phyloP scores from a whole-genome alignment of 2,888 invertebrate genomes.

The Polyploca ridens region DNA sequence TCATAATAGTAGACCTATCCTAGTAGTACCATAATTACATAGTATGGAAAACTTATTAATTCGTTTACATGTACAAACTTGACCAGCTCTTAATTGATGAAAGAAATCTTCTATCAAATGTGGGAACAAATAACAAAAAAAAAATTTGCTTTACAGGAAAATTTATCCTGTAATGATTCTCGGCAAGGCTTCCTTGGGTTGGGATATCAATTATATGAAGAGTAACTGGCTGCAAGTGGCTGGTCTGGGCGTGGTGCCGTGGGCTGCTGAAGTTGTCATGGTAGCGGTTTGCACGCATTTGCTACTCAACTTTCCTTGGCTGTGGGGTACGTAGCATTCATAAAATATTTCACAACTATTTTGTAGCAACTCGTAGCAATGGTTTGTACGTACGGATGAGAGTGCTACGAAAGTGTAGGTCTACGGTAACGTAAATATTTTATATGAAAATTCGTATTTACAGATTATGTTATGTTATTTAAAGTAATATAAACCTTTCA shows the following conservation, averaged over 20 bases:
- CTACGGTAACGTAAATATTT: too few species aligned
- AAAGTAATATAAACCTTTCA: too few species aligned
- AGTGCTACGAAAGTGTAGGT: background rate
- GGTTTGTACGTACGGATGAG: background rate
- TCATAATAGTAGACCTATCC: too few species aligned
- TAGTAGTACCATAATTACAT: too few species aligned
- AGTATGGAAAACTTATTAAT: too few species aligned
- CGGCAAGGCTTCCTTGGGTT: constrained; percentile 72
- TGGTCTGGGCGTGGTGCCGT: constrained; percentile 67
- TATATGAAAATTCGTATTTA: too few species aligned
- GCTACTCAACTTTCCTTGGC: constrained; percentile 68
- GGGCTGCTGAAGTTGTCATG: constrained; percentile 64
- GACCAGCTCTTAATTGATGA: too few species aligned
- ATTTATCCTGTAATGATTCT: constrained; percentile 75
- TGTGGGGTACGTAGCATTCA: constrained; percentile 63
- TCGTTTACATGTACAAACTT: too few species aligned
- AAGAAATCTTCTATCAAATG: too few species aligned
- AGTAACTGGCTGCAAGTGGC: constrained; percentile 63
- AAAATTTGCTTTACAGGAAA: constrained; percentile 51
- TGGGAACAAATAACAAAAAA: too few species aligned
- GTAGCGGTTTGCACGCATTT: constrained; percentile 61
- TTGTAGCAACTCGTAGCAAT: background rate
- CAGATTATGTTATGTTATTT: too few species aligned
- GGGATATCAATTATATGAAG: constrained; percentile 68
- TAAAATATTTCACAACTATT: too few species aligned